These are phyloP conservation scores for Ailurus styani DNA, from an alignment of 2,113 vertebrate genomes.

Conservation along the genomic window DNA sequence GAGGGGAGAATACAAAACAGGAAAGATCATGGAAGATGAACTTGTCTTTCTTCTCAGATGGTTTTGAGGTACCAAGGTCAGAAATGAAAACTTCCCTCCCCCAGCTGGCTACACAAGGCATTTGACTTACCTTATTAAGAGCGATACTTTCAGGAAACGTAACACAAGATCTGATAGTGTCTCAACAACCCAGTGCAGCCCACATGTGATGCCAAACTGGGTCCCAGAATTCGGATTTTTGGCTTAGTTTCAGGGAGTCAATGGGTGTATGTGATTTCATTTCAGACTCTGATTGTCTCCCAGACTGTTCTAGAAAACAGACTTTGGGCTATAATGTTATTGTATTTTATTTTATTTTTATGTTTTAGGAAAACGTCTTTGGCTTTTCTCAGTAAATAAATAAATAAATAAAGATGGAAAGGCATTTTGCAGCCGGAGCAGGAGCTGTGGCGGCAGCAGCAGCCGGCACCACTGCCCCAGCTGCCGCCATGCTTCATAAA, in stretches of 20 bases:
- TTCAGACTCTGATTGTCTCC: slow-evolving; percentile 4
- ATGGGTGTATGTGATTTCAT: background rate
- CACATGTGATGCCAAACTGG: background rate
- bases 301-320: background rate
- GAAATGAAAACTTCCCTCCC: background rate
- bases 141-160: background rate
- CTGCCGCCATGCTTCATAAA: slow-evolving; percentile 50
- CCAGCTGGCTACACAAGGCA: background rate
- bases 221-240: slow-evolving; percentile 29
- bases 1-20: background rate
- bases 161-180: background rate
- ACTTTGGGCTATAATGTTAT: slow-evolving; percentile 12
- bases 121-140: background rate
- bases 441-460: accelerated
- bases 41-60: background rate
- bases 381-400: background rate
- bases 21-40: background rate
- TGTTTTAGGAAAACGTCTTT: slow-evolving; percentile 24
- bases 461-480: background rate
- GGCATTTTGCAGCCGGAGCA: background rate
- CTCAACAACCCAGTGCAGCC: background rate
- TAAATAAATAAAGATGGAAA: background rate
- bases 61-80: background rate
- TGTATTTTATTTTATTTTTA: slow-evolving; percentile 40
- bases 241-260: slow-evolving; percentile 17